phyloP scores from a whole-genome alignment of 2,888 invertebrate genomes.

The Eilema caniola region DNA sequence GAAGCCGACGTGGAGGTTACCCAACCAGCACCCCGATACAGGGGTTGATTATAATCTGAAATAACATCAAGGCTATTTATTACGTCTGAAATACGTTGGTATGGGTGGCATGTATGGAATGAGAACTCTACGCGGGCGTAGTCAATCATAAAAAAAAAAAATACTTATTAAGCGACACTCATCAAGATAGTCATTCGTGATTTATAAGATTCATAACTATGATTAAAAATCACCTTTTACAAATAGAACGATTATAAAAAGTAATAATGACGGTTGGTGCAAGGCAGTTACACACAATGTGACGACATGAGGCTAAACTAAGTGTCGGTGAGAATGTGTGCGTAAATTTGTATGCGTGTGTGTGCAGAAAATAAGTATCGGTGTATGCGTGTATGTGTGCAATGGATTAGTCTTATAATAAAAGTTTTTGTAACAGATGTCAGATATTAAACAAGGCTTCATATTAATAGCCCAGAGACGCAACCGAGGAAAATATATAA shows the following conservation, averaged over 20 bases:
- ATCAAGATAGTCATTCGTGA: conserved; percentile 22
- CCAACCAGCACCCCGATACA: too few species aligned
- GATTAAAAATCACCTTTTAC: conserved; percentile 29
- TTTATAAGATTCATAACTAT: conserved; percentile 18
- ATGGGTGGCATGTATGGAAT: not conserved
- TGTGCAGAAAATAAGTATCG: conserved; percentile 53
- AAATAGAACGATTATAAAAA: conserved; percentile 23
- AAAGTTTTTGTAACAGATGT: conserved; percentile 87
- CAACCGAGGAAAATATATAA: conserved; percentile 82
- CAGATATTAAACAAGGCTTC: conserved; percentile 86
- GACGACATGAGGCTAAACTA: conserved; percentile 76
- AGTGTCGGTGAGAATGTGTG: conserved; percentile 61
- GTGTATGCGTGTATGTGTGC: conserved; percentile 71
- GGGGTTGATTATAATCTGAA: too few species aligned
- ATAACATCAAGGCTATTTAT: too few species aligned
- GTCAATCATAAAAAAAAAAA: conserved; percentile 16
- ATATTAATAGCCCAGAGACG: conserved; percentile 82
- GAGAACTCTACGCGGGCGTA: not conserved
- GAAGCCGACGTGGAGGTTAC: too few species aligned
- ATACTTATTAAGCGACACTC: conserved; percentile 26
- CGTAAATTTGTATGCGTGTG: conserved; percentile 48
- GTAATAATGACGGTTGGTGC: conserved; percentile 19
- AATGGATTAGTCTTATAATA: conserved; percentile 87
- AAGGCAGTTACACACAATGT: conserved; percentile 66
- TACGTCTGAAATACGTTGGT: too few species aligned